Base-by-base conservation (phyloP, 1,140 invertebrate species). In the Orius laevigatus region DNA sequence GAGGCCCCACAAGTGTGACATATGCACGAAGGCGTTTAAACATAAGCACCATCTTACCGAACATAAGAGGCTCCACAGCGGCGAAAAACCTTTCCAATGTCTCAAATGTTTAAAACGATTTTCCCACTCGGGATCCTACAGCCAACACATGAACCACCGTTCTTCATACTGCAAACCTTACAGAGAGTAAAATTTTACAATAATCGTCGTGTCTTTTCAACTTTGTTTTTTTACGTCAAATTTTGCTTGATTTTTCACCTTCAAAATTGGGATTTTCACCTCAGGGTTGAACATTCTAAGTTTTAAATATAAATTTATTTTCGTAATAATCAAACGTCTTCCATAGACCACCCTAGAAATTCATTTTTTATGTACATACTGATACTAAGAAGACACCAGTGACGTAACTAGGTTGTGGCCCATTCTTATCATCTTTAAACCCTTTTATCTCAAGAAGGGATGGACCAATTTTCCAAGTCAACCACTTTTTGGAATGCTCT, bases 41-140 rank as follows among this genome's bases (percentile, higher is more conserved):
- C 96, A 99, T 72, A 99, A 99, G 72, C 96, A 99, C 66, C 96
- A 99, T 64, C 73, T 98, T 55, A 98, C 94, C 25, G 96, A 99
- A 69, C 96, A 99, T 70, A 92, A 94, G 64, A 79, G 96, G 53
- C 73, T 99, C 47, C 96, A 99, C 70, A 95, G 84, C 45, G 96
- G 96, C 5, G 94, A 98, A 68, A 98, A 98, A 66, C 94, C 93
- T 9, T 98, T 96, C 67, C 88, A 97, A 69, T 99, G 96, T 69
- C 79, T 80, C 63, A 98, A 98, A 73, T 99, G 96, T 71, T 78
- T 94, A 59, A 99, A 99, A 69, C 78, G 94, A 54, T 99, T 99
- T 70, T 95, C 89, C 35, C 96, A 99, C 70, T 97, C 92, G 41
- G 96, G 96, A 53, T 97, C 92, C 43, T 99, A 96, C 73, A 95